Conservation (phyloP, 1,140 invertebrate genomes). For the Tyrophagus putrescentiae region DNA sequence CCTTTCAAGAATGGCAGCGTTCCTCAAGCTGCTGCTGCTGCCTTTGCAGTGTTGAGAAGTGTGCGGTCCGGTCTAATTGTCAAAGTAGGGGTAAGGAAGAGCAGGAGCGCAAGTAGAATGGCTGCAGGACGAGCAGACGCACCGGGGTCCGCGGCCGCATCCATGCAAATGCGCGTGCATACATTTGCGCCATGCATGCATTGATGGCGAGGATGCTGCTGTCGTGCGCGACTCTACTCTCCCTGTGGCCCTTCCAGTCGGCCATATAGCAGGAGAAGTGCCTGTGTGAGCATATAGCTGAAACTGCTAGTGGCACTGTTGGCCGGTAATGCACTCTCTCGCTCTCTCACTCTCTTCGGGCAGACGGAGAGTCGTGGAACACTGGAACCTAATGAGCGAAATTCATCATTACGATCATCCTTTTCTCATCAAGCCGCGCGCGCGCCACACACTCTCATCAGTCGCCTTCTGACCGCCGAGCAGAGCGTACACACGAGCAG, state of each 20-base stretch:
- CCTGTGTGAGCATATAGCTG: slow-evolving; percentile 2
- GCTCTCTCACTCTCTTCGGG: no score
- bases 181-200: background rate
- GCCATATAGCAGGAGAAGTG: no score
- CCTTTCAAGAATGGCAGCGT: no score
- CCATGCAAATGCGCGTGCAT: slow-evolving; percentile 6
- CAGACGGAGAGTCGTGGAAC: no score
- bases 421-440: background rate
- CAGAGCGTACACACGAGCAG: background rate
- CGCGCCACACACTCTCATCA: background rate
- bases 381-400: slow-evolving; percentile 10
- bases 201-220: background rate
- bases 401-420: slow-evolving; percentile 14
- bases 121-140: background rate
- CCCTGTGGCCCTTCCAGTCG: no score
- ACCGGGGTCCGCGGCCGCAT: background rate
- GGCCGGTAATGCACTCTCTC: background rate
- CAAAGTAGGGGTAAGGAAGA: background rate
- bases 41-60: no score
- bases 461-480: slow-evolving; percentile 7
- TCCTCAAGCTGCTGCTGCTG: no score
- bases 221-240: no score
- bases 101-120: no score
- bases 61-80: background rate
- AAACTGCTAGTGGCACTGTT: background rate